Base-by-base conservation (phyloP, 2,797 vertebrate genomes). In the Pseudotriccus pelzelni region DNA sequence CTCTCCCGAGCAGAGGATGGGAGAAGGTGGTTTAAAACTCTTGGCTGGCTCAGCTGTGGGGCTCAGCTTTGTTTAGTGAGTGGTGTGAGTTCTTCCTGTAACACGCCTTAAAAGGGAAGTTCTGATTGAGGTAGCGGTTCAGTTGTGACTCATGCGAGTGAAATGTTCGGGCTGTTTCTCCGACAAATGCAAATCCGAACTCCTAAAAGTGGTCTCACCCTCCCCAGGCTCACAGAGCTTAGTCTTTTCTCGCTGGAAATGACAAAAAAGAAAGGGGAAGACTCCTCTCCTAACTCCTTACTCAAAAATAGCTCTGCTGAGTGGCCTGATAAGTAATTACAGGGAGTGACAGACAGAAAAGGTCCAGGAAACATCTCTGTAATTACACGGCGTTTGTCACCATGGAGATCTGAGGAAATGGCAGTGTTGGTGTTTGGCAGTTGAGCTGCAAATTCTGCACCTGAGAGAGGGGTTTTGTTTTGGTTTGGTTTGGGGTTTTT, bases 131-230 rank as follows among this genome's bases (percentile, higher is more conserved):
- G 96, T 92, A 68, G 90, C 32, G 68, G 87, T 95, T 97, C 90
- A 90, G 94, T 82, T 87, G 79, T 98, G 97, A 98, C 94, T 98
- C 97, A 98, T 80, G 19, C 25, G 0, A 97, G 91, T 75, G 85
- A 97, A 97, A 97, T 67, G 94, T 70, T 88, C 77, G 63, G 64
- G 39, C 82, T 76, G 58, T 44, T 93, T 58, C 91, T 95, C 90
- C 56, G 56, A 81, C 68, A 87, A 88, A 89, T 64, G 84, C 64
- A 66, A 43, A 82, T 83, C n/a, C 52, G 60, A 50, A 79, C 56
- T 84, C 69, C 63, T 72, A 46, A 69, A 36, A 93, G 81, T 77
- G 78, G 93, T 93, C 86, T 84, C 30, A 44, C 18, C 14, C 66
- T 27, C 43, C 11, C 5, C 41, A 63, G n/a, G 27, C 55, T 82